phyloP scores from a whole-genome alignment of 2,113 vertebrate species.

The Crotophaga sulcirostris region DNA sequence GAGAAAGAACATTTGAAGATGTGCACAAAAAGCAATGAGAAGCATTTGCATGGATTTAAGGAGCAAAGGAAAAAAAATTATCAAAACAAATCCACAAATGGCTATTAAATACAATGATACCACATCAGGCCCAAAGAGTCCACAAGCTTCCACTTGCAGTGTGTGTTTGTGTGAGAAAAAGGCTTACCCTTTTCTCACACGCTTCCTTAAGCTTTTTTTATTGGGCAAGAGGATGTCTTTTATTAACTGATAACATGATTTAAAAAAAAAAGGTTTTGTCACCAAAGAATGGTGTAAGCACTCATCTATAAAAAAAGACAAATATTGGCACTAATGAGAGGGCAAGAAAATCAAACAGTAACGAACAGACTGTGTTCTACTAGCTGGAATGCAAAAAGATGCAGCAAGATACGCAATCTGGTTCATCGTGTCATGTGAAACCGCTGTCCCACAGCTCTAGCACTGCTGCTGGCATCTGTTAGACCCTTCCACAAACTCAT shows the following conservation, averaged over 20 bases:
- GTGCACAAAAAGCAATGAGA: neutral
- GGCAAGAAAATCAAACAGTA: neutral
- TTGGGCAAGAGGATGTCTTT: neutral
- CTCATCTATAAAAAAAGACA: neutral
- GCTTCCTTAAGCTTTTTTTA: neutral
- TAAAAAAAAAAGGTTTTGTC: neutral
- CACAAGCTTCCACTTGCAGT: neutral
- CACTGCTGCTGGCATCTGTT: too few species aligned
- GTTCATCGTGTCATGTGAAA: neutral
- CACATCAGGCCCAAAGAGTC: neutral
- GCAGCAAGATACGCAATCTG: neutral
- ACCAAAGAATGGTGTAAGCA: neutral
- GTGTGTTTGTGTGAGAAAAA: neutral
- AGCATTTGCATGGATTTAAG: neutral
- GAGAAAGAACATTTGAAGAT: neutral
- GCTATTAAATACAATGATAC: neutral
- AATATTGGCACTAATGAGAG: neutral
- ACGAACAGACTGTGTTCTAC: neutral
- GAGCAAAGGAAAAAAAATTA: neutral
- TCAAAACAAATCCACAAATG: neutral
- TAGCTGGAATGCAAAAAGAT: neutral
- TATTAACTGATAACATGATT: neutral
- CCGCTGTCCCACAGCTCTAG: neutral
- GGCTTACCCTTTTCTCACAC: neutral
- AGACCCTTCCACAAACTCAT: neutral